Evolutionary conservation across 1,140 invertebrate genomes (phyloP).

Genomic region (Tetramorium parvispinum): DNA sequence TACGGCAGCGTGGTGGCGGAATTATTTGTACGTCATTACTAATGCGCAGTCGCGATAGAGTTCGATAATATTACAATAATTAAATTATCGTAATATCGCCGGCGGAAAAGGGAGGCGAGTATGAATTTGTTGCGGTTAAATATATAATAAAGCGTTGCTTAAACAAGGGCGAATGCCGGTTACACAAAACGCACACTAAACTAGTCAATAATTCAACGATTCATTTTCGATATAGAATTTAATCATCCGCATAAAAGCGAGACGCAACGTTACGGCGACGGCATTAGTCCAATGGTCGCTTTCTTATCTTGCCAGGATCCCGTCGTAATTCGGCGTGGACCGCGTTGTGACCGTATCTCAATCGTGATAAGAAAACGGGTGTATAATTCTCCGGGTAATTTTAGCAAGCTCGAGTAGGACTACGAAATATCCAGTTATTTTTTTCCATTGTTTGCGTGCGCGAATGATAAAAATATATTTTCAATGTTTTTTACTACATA

Average conservation of each 20-base stretch:
- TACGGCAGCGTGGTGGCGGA: slow-evolving; percentile 33
- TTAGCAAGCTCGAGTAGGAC: background rate
- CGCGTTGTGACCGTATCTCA: background rate
- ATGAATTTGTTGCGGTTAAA: slow-evolving; percentile 63
- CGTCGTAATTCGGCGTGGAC: background rate
- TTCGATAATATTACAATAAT: slow-evolving; percentile 66
- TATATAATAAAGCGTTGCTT: slow-evolving; percentile 64
- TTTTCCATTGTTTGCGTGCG: background rate
- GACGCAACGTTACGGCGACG: background rate
- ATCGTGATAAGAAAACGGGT: background rate
- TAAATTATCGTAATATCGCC: slow-evolving; percentile 65
- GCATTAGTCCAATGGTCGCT: background rate
- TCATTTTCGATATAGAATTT: slow-evolving; percentile 63
- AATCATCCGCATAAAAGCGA: slow-evolving; percentile 52
- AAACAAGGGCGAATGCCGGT: slow-evolving; percentile 58
- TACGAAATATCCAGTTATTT: background rate
- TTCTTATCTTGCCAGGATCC: slow-evolving; percentile 1
- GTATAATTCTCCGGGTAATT: background rate
- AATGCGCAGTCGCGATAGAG: slow-evolving; percentile 62
- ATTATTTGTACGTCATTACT: slow-evolving; percentile 63
- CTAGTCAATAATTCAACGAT: slow-evolving; percentile 56
- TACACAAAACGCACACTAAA: slow-evolving; percentile 57
- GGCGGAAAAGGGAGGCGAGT: slow-evolving; percentile 60
- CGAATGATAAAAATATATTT: background rate
- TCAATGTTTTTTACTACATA: background rate